These are phyloP conservation scores for Vespertilio murinus DNA, from an alignment of 2,797 vertebrate species.

Conservation along the genomic window DNA sequence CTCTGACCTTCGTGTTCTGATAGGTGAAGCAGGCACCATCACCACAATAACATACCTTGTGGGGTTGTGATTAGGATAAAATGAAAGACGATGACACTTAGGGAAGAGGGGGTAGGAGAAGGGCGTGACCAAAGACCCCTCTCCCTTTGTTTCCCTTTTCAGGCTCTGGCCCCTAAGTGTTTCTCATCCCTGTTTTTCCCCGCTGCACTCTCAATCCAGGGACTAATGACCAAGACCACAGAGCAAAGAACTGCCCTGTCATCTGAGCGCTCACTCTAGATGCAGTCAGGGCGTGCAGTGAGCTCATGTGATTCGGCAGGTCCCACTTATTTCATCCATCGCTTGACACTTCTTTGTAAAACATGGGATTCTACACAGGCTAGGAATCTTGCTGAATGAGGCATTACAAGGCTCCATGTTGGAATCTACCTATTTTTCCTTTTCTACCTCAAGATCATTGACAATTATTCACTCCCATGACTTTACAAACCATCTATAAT, in stretches of 20 bases:
- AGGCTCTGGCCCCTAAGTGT: background rate
- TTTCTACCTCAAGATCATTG: background rate
- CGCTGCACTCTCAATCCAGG: background rate
- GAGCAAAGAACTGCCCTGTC: background rate
- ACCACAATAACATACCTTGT: too few species aligned
- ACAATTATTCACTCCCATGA: background rate
- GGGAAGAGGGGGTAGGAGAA: background rate
- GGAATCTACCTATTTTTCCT: background rate
- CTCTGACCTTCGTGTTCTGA: background rate
- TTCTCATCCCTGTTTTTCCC: background rate
- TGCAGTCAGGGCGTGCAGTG: background rate
- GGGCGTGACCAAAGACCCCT: background rate
- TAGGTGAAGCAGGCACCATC: background rate
- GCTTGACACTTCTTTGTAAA: conserved; percentile 41
- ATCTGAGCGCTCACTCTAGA: background rate
- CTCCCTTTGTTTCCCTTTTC: background rate
- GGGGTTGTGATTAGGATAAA: background rate
- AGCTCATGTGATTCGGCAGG: background rate
- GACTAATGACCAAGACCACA: background rate
- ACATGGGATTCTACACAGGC: background rate
- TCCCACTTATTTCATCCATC: background rate
- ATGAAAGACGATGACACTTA: background rate
- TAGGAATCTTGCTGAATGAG: background rate
- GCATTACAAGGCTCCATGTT: background rate
- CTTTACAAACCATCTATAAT: background rate